A percentile compares a stretch with the other conserved stretches of the same genome.
Conservation (phyloP, 2,113 vertebrate species). For the Platysteira castanea region DNA sequence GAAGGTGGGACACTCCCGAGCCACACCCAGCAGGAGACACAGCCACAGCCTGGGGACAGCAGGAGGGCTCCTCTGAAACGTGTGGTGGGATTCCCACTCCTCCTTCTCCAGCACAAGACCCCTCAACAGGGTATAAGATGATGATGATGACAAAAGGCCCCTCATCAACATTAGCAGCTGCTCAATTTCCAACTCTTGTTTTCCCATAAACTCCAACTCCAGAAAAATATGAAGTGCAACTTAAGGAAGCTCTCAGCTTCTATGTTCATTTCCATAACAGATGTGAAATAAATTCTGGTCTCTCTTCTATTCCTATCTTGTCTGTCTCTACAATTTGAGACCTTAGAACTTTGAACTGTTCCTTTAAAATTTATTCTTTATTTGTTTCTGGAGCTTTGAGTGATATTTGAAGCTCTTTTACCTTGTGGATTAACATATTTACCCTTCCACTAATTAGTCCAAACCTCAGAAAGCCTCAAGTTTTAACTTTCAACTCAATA, state of each 20-base stretch:
- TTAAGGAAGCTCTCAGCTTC: conserved; percentile 32
- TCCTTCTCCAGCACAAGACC: background rate
- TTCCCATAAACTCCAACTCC: conserved; percentile 33
- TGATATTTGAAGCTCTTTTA: background rate
- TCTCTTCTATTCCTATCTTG: background rate
- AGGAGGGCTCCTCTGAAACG: rapidly evolving
- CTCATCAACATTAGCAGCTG: background rate
- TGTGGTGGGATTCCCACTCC: background rate
- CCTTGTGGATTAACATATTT: background rate
- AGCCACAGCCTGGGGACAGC: background rate
- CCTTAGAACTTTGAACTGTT: background rate
- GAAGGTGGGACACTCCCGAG: background rate
- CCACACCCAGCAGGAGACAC: background rate
- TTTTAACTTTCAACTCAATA: background rate
- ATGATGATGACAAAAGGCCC: background rate
- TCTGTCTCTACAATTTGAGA: background rate
- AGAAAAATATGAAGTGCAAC: background rate
- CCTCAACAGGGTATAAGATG: background rate
- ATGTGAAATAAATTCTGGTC: conserved; percentile 22
- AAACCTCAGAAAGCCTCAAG: background rate
- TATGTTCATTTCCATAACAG: conserved; percentile 7
- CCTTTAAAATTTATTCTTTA: background rate
- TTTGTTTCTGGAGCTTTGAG: background rate
- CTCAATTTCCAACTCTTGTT: background rate
- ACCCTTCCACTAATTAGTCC: background rate